phyloP scores from a whole-genome alignment of 2,797 vertebrate species.

The Bufotes viridis region DNA sequence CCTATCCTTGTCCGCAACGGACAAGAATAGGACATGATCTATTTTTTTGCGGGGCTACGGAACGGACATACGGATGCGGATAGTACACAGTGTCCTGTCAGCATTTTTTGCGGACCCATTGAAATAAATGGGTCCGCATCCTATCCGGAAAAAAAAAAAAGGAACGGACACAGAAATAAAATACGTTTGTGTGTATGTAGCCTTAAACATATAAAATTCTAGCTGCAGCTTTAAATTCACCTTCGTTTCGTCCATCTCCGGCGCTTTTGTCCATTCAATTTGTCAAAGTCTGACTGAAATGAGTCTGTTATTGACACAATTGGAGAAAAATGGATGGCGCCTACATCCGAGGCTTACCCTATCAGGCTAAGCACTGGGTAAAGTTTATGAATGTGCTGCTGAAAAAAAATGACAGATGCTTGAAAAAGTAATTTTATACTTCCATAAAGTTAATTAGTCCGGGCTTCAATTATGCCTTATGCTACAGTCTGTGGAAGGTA shows the following conservation, averaged over 20 bases:
- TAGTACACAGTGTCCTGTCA: too few relatives aligned
- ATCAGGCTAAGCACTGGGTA: neutral
- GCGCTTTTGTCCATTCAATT: constrained; percentile 34
- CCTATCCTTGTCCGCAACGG: too few relatives aligned
- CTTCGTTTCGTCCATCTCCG: neutral
- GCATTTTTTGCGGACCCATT: too few relatives aligned
- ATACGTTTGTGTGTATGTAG: too few relatives aligned
- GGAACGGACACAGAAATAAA: too few relatives aligned
- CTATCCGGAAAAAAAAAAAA: too few relatives aligned
- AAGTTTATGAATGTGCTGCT: constrained; percentile 27
- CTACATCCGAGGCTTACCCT: constrained; percentile 7
- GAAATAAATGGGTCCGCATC: too few relatives aligned
- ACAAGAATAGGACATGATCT: too few relatives aligned
- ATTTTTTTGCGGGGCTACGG: too few relatives aligned
- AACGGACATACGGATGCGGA: too few relatives aligned
- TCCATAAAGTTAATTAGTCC: constrained; percentile 51
- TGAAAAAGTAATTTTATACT: constrained; percentile 55
- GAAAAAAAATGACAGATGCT: constrained; percentile 49
- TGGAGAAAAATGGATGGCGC: constrained; percentile 46
- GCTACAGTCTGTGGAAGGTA: constrained; percentile 24
- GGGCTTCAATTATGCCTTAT: constrained; percentile 33
- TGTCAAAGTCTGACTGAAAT: constrained; percentile 43
- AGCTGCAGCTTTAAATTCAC: neutral
- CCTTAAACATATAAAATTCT: neutral
- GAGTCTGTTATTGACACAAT: constrained; percentile 51